Percentiles rank a stretch among this genome's conserved stretches.
phyloP scores from a whole-genome alignment of 2,888 invertebrate species.

The Rotaria sp. region DNA sequence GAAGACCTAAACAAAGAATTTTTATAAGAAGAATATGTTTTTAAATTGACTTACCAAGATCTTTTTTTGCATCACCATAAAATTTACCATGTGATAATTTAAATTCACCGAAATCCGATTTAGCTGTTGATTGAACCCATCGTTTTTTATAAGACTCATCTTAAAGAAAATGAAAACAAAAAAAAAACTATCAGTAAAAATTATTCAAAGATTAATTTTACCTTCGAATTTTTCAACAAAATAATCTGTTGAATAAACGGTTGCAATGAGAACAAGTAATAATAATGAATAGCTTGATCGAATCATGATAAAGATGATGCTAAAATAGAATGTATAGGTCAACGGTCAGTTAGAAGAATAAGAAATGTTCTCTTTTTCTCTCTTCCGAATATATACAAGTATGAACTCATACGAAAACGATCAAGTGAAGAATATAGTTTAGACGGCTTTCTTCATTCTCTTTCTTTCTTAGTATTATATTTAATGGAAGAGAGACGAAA shows the following conservation, averaged over 20 bases:
- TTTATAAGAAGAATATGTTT: not conserved
- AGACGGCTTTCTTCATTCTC: not conserved
- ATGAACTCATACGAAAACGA: not conserved
- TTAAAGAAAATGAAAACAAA: not conserved
- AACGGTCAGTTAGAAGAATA: not conserved
- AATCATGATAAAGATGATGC: not conserved
- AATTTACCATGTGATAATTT: slow-evolving; percentile 82
- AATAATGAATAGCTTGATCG: not conserved
- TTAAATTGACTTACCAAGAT: slow-evolving; percentile 60
- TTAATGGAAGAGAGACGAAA: not conserved
- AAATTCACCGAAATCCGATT: slow-evolving; percentile 67
- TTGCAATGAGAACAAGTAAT: not conserved
- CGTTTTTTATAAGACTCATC: slow-evolving; percentile 32
- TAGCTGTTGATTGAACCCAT: slow-evolving; percentile 39
- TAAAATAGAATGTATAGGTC: not conserved
- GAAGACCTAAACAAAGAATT: slow-evolving; percentile 63
- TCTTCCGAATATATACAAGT: not conserved
- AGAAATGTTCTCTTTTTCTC: not conserved
- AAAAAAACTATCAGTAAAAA: not conserved
- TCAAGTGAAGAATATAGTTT: not conserved
- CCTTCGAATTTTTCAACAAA: slow-evolving; percentile 27
- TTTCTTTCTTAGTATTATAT: not conserved
- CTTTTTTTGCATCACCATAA: slow-evolving; percentile 78
- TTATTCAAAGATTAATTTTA: not conserved
- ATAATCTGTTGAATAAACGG: not conserved